phyloP scores from a whole-genome alignment of 2,113 vertebrate species.

The Barnardius zonarius region DNA sequence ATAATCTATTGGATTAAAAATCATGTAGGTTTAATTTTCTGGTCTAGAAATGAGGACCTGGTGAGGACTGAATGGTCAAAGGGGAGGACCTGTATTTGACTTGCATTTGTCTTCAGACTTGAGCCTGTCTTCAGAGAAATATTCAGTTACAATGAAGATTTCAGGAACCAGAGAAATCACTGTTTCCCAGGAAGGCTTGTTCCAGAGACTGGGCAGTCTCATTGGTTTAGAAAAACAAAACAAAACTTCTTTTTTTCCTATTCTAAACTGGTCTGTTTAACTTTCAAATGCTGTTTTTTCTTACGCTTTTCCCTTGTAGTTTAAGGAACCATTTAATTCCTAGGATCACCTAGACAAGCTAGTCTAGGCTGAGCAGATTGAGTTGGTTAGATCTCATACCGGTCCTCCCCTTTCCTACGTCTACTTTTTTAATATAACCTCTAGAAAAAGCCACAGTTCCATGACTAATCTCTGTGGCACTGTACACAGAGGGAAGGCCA shows the following conservation, averaged over 20 bases:
- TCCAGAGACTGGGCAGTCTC: not conserved
- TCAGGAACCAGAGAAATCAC: not conserved
- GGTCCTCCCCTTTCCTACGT: not conserved
- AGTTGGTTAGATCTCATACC: not conserved
- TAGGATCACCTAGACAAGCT: not conserved
- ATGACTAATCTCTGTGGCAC: not conserved
- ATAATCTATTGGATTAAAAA: not conserved
- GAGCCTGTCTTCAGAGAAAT: not conserved
- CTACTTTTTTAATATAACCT: not conserved
- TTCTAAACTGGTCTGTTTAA: not conserved
- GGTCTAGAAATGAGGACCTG: not conserved
- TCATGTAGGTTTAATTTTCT: not conserved
- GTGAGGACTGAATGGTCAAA: not conserved
- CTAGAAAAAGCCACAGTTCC: not conserved
- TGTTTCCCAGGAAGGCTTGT: not conserved
- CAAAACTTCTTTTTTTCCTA: not conserved
- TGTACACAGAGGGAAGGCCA: not conserved
- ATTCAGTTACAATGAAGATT: not conserved
- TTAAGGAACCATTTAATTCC: not conserved
- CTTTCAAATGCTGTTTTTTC: not conserved
- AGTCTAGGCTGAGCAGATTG: not conserved
- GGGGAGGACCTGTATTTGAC: not conserved
- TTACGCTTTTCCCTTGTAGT: not conserved
- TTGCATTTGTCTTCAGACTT: not conserved
- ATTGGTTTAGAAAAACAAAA: not conserved